phyloP scores from a whole-genome alignment of 2,888 invertebrate species.

The Ophion costatus region DNA sequence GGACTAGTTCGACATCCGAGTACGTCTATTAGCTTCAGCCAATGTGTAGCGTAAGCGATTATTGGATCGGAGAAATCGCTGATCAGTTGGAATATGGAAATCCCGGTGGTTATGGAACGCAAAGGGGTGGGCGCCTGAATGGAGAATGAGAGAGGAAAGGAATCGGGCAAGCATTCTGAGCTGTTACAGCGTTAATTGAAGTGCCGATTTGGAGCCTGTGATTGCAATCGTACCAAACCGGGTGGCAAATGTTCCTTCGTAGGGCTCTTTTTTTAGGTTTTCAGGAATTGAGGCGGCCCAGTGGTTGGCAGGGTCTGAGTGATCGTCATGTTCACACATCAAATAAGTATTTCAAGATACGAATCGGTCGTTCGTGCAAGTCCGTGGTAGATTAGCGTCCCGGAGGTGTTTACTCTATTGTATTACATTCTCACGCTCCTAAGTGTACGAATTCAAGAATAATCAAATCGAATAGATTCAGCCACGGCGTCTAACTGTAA shows the following conservation, averaged over 20 bases:
- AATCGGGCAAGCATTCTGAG: not conserved
- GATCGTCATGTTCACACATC: too few species aligned
- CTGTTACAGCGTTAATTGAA: conserved; percentile 16
- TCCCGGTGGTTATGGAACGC: not conserved
- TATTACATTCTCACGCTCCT: too few species aligned
- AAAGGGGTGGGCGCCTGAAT: not conserved
- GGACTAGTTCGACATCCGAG: conserved; percentile 36
- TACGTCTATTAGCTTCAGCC: conserved; percentile 2
- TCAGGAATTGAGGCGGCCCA: not conserved
- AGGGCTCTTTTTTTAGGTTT: not conserved
- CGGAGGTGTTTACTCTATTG: too few species aligned
- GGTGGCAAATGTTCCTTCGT: not conserved
- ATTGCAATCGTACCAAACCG: not conserved
- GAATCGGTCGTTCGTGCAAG: too few species aligned
- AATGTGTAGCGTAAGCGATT: conserved; percentile 42
- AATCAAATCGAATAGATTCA: too few species aligned
- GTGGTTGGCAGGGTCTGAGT: too few species aligned
- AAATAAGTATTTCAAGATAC: too few species aligned
- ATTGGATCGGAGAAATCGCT: conserved; percentile 38
- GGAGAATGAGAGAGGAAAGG: conserved; percentile 16
- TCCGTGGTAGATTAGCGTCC: too few species aligned
- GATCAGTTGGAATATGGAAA: conserved; percentile 5
- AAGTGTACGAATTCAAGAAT: too few species aligned
- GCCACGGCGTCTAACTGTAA: too few species aligned
- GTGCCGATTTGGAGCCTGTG: not conserved